Base-by-base conservation (phyloP, 2,888 invertebrate species). In the Petrophora chlorosata region DNA sequence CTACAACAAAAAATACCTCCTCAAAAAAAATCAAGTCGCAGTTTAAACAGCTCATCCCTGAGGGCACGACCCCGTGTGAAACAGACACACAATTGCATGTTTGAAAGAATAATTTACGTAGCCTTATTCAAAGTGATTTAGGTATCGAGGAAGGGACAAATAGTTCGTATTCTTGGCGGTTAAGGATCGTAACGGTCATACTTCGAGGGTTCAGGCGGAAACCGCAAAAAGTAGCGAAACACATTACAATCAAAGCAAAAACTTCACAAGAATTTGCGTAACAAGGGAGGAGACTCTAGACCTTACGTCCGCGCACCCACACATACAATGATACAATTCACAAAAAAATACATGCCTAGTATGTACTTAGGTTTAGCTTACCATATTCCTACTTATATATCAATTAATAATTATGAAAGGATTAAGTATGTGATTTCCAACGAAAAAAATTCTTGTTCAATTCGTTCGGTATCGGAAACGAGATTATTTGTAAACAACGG, bases 191-290 rank as follows among this genome's bases (percentile, higher is more conserved):
- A 86, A 85, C 87, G 85, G 88, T 89, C 86, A 87, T 85, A 88
- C 87, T 73, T 72, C 75, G 76, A 66, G 84, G 70, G 48, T 74
- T 74, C 76, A 74, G 76, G 67, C 87, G 87, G 89, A 89, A 90
- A 89, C 89, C 89, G 88, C 89, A 89, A 88, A 86, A 89, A 85
- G 75, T 81, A 71, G 85, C 82, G 73, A 85, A 82, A 79, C 76
- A 68, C 67, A 67, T 79, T 73, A 76, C 77, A 79, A 80, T 78
- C 78, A 76, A 73, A 76, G 72, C 69, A 78, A 72, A 67, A 78
- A 77, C 61, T 55, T 65, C 53, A 10, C 60, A 63, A 64, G 61
- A 62, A 64, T 65, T 60, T 59, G 56, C 36, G 23, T 44, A 14
- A 29, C 29, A n/a, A n/a, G n/a, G n/a, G n/a, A n/a, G n/a, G n/a